phyloP scores from a whole-genome alignment of 2,888 invertebrate genomes.

The Drosophila demipolita region DNA sequence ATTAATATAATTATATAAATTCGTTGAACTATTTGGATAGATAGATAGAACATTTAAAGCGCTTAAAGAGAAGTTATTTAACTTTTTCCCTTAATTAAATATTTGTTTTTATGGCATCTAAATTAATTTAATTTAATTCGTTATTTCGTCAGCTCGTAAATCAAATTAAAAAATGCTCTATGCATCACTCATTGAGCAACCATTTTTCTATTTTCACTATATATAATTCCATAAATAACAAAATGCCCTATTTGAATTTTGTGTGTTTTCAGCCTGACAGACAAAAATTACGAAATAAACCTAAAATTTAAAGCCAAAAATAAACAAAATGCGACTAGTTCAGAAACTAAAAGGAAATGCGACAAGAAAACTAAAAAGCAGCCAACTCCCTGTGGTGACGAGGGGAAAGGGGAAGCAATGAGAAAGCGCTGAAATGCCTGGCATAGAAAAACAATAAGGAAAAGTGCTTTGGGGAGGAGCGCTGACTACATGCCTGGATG shows the following conservation, averaged over 20 bases:
- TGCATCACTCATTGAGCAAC: conserved; percentile 27
- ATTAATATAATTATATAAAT: no score
- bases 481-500: conserved; percentile 30
- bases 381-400: conserved; percentile 19
- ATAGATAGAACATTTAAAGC: background rate
- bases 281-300: conserved; percentile 4
- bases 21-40: background rate
- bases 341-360: conserved; percentile 12
- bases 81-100: background rate
- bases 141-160: conserved; percentile 2
- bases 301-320: conserved; percentile 36
- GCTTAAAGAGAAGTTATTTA: background rate
- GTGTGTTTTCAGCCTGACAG: background rate
- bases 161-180: background rate
- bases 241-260: conserved; percentile 18
- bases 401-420: conserved; percentile 6
- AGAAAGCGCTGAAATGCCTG: conserved; percentile 36
- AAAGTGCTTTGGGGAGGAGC: conserved; percentile 61
- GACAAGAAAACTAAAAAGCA: conserved; percentile 22
- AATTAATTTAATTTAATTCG: background rate
- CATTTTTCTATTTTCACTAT: conserved; percentile 1
- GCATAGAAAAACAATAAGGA: conserved; percentile 60
- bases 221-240: conserved; percentile 44
- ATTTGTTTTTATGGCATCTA: background rate
- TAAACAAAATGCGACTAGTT: conserved; percentile 52